Evolutionary conservation across 2,797 vertebrate species (phyloP).

Genomic region (Pantherophis alleghaniensis): DNA sequence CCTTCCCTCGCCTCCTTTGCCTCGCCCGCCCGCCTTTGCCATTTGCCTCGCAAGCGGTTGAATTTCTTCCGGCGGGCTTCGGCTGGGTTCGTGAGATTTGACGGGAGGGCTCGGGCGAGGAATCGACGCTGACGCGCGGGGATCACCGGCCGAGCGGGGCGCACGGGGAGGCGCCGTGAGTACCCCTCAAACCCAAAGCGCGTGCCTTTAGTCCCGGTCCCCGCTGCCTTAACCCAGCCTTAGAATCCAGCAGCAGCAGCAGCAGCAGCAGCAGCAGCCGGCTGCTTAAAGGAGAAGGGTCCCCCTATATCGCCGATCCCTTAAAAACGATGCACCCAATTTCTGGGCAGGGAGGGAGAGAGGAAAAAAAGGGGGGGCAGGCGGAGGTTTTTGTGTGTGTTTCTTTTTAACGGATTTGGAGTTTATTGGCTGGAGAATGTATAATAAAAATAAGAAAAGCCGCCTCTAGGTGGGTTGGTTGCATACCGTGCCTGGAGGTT

Average conservation of each 20-base stretch:
- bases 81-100: neutral
- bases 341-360: neutral
- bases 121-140: conserved; percentile 9
- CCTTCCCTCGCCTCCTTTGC: neutral
- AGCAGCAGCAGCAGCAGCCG: neutral
- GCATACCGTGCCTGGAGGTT: too few species aligned
- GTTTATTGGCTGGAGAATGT: neutral
- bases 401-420: neutral
- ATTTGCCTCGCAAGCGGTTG: neutral
- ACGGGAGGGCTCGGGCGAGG: neutral
- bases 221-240: neutral
- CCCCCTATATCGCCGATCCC: neutral
- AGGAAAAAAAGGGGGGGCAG: too few species aligned
- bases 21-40: conserved; percentile 4
- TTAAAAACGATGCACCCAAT: neutral
- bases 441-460: neutral
- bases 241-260: neutral
- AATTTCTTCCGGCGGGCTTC: conserved; percentile 61
- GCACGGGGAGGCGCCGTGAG: conserved; percentile 10
- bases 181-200: neutral
- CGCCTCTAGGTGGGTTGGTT: neutral
- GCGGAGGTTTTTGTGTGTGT: neutral
- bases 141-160: conserved; percentile 23
- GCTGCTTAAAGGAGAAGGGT: neutral
- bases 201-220: neutral